Conservation (phyloP, 2,113 vertebrate genomes). For the Acinonyx jubatus region DNA sequence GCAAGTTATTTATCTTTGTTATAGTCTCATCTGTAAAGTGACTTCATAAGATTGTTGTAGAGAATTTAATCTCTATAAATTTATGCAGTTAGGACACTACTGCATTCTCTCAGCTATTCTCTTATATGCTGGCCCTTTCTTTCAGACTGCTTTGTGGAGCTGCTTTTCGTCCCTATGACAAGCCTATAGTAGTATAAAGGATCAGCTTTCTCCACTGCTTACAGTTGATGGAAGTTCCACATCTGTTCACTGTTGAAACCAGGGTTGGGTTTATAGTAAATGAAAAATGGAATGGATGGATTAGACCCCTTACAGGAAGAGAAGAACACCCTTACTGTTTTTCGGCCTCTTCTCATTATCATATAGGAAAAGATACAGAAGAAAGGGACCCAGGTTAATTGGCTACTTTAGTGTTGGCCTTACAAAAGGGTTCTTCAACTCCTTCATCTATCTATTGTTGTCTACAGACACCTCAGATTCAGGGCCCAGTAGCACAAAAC, state of each 20-base stretch:
- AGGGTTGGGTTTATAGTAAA: not conserved
- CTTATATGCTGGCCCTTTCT: not conserved
- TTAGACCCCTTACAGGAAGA: not conserved
- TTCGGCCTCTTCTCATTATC: not conserved
- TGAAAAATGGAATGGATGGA: not conserved
- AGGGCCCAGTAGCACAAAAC: not conserved
- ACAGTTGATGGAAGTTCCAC: not conserved
- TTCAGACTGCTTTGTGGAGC: not conserved
- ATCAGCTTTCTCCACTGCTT: not conserved
- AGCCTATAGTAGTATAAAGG: not conserved
- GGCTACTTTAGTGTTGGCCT: not conserved
- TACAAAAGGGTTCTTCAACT: not conserved
- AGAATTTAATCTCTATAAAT: constrained; percentile 20
- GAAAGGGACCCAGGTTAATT: not conserved
- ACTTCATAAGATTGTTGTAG: not conserved
- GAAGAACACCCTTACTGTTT: not conserved
- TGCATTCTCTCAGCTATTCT: not conserved
- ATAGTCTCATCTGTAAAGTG: not conserved
- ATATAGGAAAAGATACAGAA: not conserved
- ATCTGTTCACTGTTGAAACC: not conserved
- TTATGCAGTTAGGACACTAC: not conserved
- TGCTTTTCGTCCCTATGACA: not conserved
- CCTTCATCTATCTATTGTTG: not conserved
- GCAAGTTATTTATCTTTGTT: not conserved
- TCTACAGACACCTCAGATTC: not conserved